Evolutionary conservation across 2,888 invertebrate species (phyloP), one percentile per base, ranked within the genome.

Genomic region (Nowickia ferox): DNA sequence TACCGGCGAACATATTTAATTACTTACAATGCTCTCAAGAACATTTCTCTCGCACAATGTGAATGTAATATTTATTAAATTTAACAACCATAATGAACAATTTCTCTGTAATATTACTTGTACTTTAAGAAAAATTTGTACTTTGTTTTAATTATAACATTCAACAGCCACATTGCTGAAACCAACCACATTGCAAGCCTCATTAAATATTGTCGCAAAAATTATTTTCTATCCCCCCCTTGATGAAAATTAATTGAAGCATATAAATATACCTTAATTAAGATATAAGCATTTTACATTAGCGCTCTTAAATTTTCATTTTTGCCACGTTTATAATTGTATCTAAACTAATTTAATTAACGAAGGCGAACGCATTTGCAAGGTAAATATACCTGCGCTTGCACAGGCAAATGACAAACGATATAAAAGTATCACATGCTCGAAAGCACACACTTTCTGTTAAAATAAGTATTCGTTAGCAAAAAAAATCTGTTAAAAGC

Each of bases 201-300:
- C 74, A 81, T 81, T 74, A 74, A 72, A 83, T 71, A 19, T 57
- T 77, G 71, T 77, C 57, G 71, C 65, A 83, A 72, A 65, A 57
- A 66, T 57, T 51, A 77, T 83, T 83, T 71, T 19, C 11, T 57
- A 53, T 57, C 44, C 61, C 72, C 72, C 40, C 13, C 59, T 57
- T 86, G 65, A 82, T 79, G 63, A 66, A 79, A 79, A 83, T 71
- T 82, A 86, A 86, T 82, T 86, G 82, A 22, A 75, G 40, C 66
- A 48, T 78, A 68, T 68, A 30, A 30, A 30, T 6, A 59, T 51
- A 75, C 19, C 55, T 69, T 82, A 78, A 85, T 82, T 82, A 86
- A 83, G 83, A 86, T 79, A 38, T 69, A 83, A 79, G 66, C 46
- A 79, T 76, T 86, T 80, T 72, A 72, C 86, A 83, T 86, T 86